Percentiles rank a stretch among this genome's conserved stretches.
Evolutionary conservation across 2,113 vertebrate species (phyloP).

Genomic region (Diadophis punctatus): DNA sequence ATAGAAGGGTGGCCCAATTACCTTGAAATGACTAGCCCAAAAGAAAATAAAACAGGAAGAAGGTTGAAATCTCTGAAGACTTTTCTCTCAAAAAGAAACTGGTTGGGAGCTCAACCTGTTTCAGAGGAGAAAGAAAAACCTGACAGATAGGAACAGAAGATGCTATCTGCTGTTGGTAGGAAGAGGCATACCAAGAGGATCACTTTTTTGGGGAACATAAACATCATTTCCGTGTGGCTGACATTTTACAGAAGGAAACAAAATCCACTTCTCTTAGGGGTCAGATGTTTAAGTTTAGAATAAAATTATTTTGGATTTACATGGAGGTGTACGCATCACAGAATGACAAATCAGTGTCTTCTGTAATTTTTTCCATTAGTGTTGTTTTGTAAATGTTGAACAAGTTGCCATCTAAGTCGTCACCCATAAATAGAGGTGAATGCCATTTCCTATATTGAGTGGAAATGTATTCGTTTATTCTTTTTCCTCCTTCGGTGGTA

Average conservation of each 20-base stretch:
- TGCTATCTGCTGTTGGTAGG: neutral
- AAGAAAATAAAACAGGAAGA: neutral
- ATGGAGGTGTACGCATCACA: neutral
- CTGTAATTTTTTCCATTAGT: neutral
- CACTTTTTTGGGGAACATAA: neutral
- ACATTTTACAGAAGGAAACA: neutral
- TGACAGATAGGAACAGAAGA: neutral
- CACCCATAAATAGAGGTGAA: neutral
- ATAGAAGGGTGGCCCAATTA: neutral
- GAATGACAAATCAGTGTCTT: neutral
- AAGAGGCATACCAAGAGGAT: neutral
- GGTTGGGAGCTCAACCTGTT: neutral
- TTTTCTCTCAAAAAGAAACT: neutral
- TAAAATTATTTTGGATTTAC: neutral
- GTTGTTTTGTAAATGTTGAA: neutral
- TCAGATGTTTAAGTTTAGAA: neutral
- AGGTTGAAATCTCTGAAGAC: neutral
- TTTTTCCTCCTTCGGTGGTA: neutral
- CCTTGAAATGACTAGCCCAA: neutral
- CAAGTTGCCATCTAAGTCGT: neutral
- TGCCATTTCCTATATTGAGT: neutral
- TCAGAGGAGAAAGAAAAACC: neutral
- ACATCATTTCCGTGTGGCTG: neutral
- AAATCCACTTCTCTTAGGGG: neutral
- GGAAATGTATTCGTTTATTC: neutral